phyloP scores from a whole-genome alignment of 2,888 invertebrate genomes.

The Serripes groenlandicus region DNA sequence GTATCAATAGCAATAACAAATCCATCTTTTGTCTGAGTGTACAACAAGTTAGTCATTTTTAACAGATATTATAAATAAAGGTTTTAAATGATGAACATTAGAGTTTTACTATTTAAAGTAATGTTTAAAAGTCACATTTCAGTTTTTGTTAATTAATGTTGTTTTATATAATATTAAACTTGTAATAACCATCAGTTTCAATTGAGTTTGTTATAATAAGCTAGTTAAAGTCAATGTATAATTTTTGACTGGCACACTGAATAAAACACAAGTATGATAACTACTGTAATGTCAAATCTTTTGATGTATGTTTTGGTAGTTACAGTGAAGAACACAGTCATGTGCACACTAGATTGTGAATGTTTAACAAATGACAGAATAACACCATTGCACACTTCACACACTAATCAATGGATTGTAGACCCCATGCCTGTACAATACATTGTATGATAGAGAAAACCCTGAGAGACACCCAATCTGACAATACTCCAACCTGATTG shows the following conservation, averaged over 20 bases:
- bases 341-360: slow-evolving; percentile 38
- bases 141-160: too few relatives aligned
- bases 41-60: slow-evolving; percentile 64
- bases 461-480: slow-evolving; percentile 28
- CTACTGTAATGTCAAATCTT: background rate
- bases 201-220: too few relatives aligned
- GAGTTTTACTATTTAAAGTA: background rate
- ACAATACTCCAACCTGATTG: slow-evolving; percentile 48
- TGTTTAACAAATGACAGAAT: slow-evolving; percentile 42
- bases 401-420: slow-evolving; percentile 57
- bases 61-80: slow-evolving; percentile 42
- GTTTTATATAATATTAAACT: too few relatives aligned
- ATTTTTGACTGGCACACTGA: too few relatives aligned
- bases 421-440: background rate
- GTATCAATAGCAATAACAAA: slow-evolving; percentile 62
- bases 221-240: too few relatives aligned
- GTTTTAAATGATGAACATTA: too few relatives aligned
- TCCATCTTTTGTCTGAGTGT: slow-evolving; percentile 64
- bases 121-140: slow-evolving; percentile 3
- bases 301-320: too few relatives aligned
- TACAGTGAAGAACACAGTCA: too few relatives aligned
- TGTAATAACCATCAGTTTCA: too few relatives aligned
- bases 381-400: slow-evolving; percentile 53
- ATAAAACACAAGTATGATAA: too few relatives aligned
- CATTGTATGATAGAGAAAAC: too few relatives aligned